These are phyloP conservation scores for Halictus ligatus DNA, from an alignment of 2,888 invertebrate genomes.

Conservation along the genomic window DNA sequence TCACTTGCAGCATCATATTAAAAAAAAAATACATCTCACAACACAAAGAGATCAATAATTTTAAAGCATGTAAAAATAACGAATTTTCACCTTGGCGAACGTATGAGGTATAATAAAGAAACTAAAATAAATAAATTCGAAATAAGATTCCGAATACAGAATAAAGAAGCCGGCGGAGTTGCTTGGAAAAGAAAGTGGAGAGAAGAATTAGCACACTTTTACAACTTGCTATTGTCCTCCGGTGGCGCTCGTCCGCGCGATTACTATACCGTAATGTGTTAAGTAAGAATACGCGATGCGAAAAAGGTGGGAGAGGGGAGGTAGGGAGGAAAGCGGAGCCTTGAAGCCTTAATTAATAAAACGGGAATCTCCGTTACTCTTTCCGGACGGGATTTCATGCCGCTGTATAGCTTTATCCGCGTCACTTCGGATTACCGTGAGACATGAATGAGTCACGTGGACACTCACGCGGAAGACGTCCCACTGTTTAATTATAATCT, in stretches of 20 bases:
- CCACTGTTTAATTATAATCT: slow-evolving; percentile 17
- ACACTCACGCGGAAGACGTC: slow-evolving; percentile 12
- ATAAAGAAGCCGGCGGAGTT: background rate
- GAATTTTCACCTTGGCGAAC: no score
- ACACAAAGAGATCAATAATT: no score
- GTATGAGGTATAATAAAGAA: no score
- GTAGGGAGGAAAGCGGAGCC: background rate
- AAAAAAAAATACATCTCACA: no score
- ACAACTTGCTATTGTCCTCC: background rate
- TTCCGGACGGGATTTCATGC: slow-evolving; percentile 21
- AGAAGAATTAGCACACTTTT: background rate
- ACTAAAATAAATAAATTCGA: background rate
- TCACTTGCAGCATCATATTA: no score
- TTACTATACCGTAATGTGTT: background rate
- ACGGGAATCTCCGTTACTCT: slow-evolving; percentile 22
- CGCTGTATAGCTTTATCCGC: slow-evolving; percentile 20
- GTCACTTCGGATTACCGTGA: slow-evolving; percentile 40
- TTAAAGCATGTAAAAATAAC: no score
- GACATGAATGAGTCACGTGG: slow-evolving; percentile 42
- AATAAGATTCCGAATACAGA: background rate
- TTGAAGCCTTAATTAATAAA: slow-evolving; percentile 20
- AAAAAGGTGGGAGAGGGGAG: background rate
- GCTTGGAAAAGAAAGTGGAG: background rate
- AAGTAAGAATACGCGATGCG: background rate
- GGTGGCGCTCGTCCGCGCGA: background rate